Conservation (phyloP, 2,113 vertebrate species). For the Archocentrus centrarchus region DNA sequence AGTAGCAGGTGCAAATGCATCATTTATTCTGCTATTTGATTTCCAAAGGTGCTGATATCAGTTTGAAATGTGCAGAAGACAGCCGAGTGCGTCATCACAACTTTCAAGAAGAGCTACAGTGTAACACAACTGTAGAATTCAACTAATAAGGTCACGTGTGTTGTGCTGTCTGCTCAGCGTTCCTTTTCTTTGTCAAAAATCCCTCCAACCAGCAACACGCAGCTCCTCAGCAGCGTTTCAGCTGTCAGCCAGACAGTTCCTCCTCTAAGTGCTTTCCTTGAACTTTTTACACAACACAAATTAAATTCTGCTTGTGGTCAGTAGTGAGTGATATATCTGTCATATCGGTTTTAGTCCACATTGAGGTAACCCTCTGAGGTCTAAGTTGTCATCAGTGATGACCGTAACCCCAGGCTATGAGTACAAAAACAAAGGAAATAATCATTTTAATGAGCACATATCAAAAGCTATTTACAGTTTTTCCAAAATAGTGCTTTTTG, state of each 20-base stretch:
- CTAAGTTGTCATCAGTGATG: background rate
- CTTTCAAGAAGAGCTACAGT: background rate
- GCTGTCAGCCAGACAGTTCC: background rate
- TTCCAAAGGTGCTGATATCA: too few relatives aligned
- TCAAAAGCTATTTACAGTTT: rapidly evolving
- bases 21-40: background rate
- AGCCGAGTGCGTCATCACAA: background rate
- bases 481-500: too few relatives aligned
- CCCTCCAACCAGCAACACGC: background rate
- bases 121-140: background rate
- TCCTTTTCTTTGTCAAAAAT: background rate
- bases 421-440: background rate
- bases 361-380: background rate
- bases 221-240: background rate
- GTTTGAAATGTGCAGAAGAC: background rate
- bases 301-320: background rate
- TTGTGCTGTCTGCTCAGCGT: background rate
- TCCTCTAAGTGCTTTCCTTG: background rate
- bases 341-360: background rate
- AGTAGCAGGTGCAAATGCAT: background rate
- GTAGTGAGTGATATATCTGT: background rate
- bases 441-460: rapidly evolving
- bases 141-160: background rate
- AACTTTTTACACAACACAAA: background rate
- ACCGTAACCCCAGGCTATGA: background rate